These are phyloP conservation scores for Poicephalus gulielmi DNA, from an alignment of 2,113 vertebrate genomes.

Conservation along the genomic window DNA sequence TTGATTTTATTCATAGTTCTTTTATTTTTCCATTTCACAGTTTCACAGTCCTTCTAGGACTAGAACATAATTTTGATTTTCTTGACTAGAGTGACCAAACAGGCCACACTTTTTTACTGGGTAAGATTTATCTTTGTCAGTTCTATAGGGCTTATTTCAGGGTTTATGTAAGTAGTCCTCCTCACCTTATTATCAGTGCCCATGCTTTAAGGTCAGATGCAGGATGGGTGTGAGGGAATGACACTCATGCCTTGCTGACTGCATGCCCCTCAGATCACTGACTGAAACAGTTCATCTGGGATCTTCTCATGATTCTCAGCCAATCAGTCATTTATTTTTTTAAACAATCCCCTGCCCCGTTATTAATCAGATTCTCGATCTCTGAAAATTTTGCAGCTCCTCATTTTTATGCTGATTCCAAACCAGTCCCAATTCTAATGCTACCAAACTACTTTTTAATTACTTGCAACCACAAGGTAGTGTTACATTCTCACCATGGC, in stretches of 20 bases:
- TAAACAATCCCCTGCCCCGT: too few species aligned
- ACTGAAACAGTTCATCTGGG: not conserved
- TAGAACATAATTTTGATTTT: not conserved
- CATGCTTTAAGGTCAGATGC: not conserved
- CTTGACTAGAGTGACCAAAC: not conserved
- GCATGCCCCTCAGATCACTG: not conserved
- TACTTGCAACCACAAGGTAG: not conserved
- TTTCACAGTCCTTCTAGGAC: not conserved
- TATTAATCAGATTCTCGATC: not conserved
- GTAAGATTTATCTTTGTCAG: not conserved
- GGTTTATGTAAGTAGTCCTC: not conserved
- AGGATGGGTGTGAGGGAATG: not conserved
- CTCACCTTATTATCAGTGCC: accelerated
- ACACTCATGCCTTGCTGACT: not conserved
- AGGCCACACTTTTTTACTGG: not conserved
- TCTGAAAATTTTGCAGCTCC: not conserved
- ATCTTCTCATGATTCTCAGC: not conserved
- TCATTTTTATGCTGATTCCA: not conserved
- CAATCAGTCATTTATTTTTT: not conserved
- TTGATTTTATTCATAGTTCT: conserved; percentile 10
- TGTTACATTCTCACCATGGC: not conserved
- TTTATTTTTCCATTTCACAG: not conserved
- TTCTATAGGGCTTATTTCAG: not conserved
- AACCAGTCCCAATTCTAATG: not conserved
- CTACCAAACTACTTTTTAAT: not conserved